phyloP scores from a whole-genome alignment of 2,888 invertebrate genomes.

The Bombylius major region DNA sequence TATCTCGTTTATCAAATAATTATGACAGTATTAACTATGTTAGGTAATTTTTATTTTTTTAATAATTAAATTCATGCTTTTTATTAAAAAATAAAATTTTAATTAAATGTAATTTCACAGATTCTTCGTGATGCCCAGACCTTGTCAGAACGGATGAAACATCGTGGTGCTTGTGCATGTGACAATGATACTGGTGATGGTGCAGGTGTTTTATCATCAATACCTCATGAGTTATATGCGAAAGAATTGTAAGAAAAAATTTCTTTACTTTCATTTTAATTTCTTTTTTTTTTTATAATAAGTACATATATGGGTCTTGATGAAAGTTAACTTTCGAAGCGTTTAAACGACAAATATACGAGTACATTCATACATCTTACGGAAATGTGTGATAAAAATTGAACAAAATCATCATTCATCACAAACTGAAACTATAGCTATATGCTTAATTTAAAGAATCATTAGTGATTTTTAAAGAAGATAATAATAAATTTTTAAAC shows the following conservation, averaged over 20 bases:
- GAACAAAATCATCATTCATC: too few species aligned
- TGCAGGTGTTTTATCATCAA: slow-evolving; percentile 91
- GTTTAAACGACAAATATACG: background rate
- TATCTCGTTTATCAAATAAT: too few species aligned
- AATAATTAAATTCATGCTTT: too few species aligned
- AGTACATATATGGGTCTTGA: background rate
- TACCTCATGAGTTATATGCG: slow-evolving; percentile 88
- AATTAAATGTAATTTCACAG: slow-evolving; percentile 36
- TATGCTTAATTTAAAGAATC: too few species aligned
- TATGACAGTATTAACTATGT: too few species aligned
- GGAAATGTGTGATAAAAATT: too few species aligned
- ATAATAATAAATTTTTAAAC: too few species aligned
- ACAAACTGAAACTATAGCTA: too few species aligned
- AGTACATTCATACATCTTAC: too few species aligned
- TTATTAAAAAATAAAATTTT: too few species aligned
- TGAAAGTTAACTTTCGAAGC: background rate
- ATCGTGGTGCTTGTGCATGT: slow-evolving; percentile 97
- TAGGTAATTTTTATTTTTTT: too few species aligned
- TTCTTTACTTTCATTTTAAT: background rate
- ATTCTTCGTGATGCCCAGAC: slow-evolving; percentile 92
- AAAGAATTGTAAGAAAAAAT: slow-evolving; percentile 61
- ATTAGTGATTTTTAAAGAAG: too few species aligned
- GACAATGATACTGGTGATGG: slow-evolving; percentile 99
- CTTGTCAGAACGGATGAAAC: slow-evolving; percentile 95
- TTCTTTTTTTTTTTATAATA: background rate